Conservation (phyloP, 2,888 invertebrate genomes). For the Ephialtes manifestator region DNA sequence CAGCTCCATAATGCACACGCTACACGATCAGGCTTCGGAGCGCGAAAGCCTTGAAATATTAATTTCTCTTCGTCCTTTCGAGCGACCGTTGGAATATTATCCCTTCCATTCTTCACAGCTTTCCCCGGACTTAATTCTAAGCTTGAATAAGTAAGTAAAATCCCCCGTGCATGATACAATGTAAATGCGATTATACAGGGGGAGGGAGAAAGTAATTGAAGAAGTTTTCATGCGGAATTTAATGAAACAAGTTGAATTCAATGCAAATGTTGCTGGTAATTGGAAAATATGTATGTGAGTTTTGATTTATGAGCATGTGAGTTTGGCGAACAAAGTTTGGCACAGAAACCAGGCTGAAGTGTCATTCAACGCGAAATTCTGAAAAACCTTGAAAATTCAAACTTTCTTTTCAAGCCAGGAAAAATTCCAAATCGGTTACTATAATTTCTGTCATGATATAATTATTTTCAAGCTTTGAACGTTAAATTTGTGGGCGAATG, state of each 20-base stretch:
- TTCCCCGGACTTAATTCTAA: slow-evolving; percentile 1
- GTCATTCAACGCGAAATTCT: too few species aligned
- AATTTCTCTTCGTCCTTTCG: slow-evolving; percentile 29
- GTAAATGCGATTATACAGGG: neutral
- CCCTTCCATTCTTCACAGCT: neutral
- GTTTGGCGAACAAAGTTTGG: neutral
- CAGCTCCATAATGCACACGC: neutral
- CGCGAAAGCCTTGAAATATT: slow-evolving; percentile 35
- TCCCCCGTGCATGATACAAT: neutral
- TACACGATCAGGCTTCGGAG: neutral
- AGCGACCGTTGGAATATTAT: slow-evolving; percentile 13
- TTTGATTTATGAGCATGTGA: neutral
- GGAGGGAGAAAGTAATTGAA: neutral
- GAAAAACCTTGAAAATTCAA: too few species aligned
- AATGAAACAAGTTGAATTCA: slow-evolving; percentile 5
- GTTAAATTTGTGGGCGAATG: too few species aligned
- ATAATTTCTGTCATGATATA: too few species aligned
- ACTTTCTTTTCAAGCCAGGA: too few species aligned
- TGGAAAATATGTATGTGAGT: neutral
- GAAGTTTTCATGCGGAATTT: neutral
- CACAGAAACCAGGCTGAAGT: too few species aligned
- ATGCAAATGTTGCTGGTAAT: neutral
- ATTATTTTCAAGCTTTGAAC: too few species aligned
- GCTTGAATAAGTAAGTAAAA: slow-evolving; percentile 22
- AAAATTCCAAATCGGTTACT: too few species aligned